Conservation (phyloP, 1,140 invertebrate species). For the Drepana arcuata region DNA sequence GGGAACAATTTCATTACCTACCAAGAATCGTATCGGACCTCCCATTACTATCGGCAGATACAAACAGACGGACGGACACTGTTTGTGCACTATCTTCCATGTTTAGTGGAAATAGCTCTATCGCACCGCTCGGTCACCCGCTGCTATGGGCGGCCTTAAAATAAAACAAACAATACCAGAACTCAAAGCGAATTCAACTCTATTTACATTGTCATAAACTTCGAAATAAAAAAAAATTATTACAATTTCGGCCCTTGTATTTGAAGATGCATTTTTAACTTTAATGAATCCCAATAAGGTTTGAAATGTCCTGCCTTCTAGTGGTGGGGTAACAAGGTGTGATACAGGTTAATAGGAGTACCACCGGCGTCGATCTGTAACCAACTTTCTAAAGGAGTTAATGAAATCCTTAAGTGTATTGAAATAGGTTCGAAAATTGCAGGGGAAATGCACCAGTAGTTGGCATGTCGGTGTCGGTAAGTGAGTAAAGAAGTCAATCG, state of each 20-base stretch:
- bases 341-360: constrained; percentile 37
- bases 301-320: too few relatives aligned
- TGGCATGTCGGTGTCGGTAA: constrained; percentile 2
- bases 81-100: constrained; percentile 19
- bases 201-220: too few relatives aligned
- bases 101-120: constrained; percentile 29
- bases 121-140: constrained; percentile 20
- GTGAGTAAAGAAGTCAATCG: constrained; percentile 23
- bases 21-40: constrained; percentile 26
- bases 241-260: too few relatives aligned
- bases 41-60: constrained; percentile 26
- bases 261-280: too few relatives aligned
- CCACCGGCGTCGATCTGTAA: too few relatives aligned
- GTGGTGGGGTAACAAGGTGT: constrained; percentile 28
- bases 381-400: too few relatives aligned
- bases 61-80: constrained; percentile 34
- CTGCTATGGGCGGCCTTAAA: constrained; percentile 20
- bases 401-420: too few relatives aligned
- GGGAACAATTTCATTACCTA: too few relatives aligned
- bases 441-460: constrained; percentile 2
- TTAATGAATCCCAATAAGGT: too few relatives aligned
- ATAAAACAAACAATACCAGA: constrained; percentile 17
- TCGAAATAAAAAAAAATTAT: too few relatives aligned
- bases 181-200: too few relatives aligned
- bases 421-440: too few relatives aligned